phyloP scores from a whole-genome alignment of 64 coral and sea anemone species.

The Trachythela sp. region DNA sequence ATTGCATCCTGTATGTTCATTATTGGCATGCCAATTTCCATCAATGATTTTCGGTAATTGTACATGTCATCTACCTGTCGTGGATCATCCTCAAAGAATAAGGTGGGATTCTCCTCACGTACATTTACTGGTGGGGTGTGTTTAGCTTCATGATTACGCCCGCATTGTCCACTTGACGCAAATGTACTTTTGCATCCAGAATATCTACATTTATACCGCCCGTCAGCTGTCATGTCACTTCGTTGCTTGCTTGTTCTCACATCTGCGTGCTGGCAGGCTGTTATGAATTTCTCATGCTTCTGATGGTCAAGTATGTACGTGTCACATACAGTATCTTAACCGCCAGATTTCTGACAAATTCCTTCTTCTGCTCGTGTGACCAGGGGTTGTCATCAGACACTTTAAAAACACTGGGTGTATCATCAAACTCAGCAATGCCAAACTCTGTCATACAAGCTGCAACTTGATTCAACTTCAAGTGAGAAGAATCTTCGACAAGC shows the following conservation, averaged over 20 bases:
- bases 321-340: not conserved
- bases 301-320: not conserved
- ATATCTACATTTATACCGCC: not conserved
- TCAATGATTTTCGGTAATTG: not conserved
- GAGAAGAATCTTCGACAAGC: slow-evolving; percentile 15
- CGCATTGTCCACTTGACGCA: not conserved
- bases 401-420: not conserved
- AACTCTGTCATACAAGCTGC: not conserved
- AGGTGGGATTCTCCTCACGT: not conserved
- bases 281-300: not conserved
- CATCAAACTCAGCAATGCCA: not conserved
- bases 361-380: too few relatives aligned
- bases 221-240: not conserved
- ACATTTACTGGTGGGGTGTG: not conserved
- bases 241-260: not conserved
- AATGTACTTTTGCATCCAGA: not conserved
- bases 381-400: not conserved
- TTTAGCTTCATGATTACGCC: not conserved
- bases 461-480: not conserved
- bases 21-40: not conserved
- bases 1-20: not conserved
- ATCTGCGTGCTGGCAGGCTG: not conserved
- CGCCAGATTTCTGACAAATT: too few relatives aligned
- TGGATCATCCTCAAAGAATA: slow-evolving; percentile 1
- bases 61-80: not conserved